Percentiles rank a stretch among this genome's conserved stretches.
Evolutionary conservation across 2,888 invertebrate species (phyloP).

Genomic region (Drosophila greeni): DNA sequence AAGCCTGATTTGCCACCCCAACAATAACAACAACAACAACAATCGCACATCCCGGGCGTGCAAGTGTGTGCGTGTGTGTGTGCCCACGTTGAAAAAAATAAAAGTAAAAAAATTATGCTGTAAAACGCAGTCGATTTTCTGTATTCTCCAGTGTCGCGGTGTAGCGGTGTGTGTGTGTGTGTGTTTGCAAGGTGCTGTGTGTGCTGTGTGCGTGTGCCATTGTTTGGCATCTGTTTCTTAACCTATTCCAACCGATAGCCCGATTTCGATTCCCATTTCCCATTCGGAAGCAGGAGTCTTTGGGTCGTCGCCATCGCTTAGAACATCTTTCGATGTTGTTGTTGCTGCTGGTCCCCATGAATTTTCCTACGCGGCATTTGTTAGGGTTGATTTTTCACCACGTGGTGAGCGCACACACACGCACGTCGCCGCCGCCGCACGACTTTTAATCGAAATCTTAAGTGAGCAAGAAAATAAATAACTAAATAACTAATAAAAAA

Average conservation of each 20-base stretch:
- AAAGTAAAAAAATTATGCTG: constrained; percentile 45
- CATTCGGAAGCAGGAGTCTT: constrained; percentile 15
- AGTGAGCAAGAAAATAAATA: not conserved
- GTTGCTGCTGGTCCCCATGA: constrained; percentile 11
- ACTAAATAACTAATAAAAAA: constrained; percentile 1
- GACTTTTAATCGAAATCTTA: constrained; percentile 2
- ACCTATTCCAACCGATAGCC: constrained; percentile 29
- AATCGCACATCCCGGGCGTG: constrained; percentile 50
- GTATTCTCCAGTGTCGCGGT: constrained; percentile 27
- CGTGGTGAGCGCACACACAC: constrained; percentile 58
- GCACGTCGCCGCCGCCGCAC: constrained; percentile 10
- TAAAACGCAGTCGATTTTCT: constrained; percentile 26
- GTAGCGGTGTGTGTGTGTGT: constrained; percentile 2
- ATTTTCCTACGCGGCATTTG: constrained; percentile 50
- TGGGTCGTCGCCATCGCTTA: constrained; percentile 21
- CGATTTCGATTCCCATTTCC: constrained; percentile 11
- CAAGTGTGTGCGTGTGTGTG: constrained; percentile 16
- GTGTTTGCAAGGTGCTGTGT: constrained; percentile 9
- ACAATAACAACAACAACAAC: constrained; percentile 7
- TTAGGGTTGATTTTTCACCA: constrained; percentile 74
- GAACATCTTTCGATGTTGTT: constrained; percentile 11
- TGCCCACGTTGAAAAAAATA: constrained; percentile 47
- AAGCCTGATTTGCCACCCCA: constrained; percentile 19
- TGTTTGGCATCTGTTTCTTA: constrained; percentile 24
- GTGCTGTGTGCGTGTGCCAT: constrained; percentile 19